Evolutionary conservation across 2,888 invertebrate genomes (phyloP), one percentile per base, ranked within the genome.

Genomic region (Thymelicus sylvestris): DNA sequence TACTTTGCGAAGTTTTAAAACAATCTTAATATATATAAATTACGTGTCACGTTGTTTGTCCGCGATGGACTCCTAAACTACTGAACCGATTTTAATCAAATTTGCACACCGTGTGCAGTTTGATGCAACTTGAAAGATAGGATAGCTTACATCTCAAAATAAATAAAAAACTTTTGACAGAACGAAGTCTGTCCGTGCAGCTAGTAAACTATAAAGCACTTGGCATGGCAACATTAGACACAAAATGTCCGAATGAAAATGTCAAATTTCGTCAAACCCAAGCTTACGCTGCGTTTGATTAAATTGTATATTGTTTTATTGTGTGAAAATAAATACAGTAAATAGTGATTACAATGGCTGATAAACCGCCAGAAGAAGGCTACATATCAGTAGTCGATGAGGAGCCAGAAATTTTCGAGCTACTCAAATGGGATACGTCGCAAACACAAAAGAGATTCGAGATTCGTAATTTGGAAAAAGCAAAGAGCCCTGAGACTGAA

Each of bases 331-430:
- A 76, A 85, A 81, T 81, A 86, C 80, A 81, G 80, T 85, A 79
- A 81, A 77, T 79, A 77, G 76, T 74, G 76, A 74, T 74, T 79
- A 85, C 81, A 84, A 92, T 92, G 92, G 90, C 90, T 75, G 92
- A 91, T 76, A 92, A 92, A 80, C 92, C 91, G 76, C 88, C 90
- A 72, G 92, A 92, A 77, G 92, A 92, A 75, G 86, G 89, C 67
- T 92, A 92, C 77, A 92, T 92, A 84, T 92, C 92, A 59, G 92
- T 92, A 66, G 92, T 92, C 67, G 92, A 92, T 66, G 92, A 92
- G 66, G 92, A 92, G 69, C 92, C 92, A 47, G 93, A 92, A 75
- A 88, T 92, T 79, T 91, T 92, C 67, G 90, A 92, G 77, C 80
- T 92, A 74, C 79, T 92, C n/a, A 92, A 92, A 78, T 92, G 92